Evolutionary conservation across 2,888 invertebrate species (phyloP).

Genomic region (Drosophila formosana): DNA sequence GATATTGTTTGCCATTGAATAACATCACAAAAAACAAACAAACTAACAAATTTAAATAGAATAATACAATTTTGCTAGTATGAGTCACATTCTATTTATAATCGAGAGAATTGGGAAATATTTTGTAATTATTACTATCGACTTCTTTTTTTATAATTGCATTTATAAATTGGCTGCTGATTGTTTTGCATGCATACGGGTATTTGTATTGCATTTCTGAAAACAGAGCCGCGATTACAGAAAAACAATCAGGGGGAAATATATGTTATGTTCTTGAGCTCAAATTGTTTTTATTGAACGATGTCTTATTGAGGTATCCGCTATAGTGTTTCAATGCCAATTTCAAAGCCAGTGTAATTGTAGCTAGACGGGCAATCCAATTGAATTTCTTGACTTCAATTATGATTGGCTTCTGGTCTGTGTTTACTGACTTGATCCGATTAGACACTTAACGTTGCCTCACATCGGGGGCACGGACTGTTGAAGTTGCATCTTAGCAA

Average conservation of each 20-base stretch:
- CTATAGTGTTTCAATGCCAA: slow-evolving; percentile 44
- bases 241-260: background rate
- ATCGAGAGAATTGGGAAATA: too few species aligned
- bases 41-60: too few species aligned
- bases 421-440: slow-evolving; percentile 40
- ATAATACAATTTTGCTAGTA: too few species aligned
- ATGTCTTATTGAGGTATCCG: slow-evolving; percentile 1
- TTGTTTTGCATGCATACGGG: background rate
- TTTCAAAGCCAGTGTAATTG: slow-evolving; percentile 47
- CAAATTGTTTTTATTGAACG: slow-evolving; percentile 38
- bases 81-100: too few species aligned
- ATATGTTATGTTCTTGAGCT: slow-evolving; percentile 12
- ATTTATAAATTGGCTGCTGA: background rate
- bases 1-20: too few species aligned
- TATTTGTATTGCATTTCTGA: background rate
- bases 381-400: slow-evolving; percentile 50
- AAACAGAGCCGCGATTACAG: background rate
- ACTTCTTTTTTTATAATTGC: background rate
- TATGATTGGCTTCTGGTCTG: slow-evolving; percentile 45
- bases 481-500: slow-evolving; percentile 30
- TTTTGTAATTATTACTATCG: background rate
- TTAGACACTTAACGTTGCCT: slow-evolving; percentile 38
- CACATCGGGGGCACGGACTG: slow-evolving; percentile 16
- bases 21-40: too few species aligned
- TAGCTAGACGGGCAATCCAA: slow-evolving; percentile 29